phyloP scores from a whole-genome alignment of 2,113 vertebrate species.

The Capra hircus region DNA sequence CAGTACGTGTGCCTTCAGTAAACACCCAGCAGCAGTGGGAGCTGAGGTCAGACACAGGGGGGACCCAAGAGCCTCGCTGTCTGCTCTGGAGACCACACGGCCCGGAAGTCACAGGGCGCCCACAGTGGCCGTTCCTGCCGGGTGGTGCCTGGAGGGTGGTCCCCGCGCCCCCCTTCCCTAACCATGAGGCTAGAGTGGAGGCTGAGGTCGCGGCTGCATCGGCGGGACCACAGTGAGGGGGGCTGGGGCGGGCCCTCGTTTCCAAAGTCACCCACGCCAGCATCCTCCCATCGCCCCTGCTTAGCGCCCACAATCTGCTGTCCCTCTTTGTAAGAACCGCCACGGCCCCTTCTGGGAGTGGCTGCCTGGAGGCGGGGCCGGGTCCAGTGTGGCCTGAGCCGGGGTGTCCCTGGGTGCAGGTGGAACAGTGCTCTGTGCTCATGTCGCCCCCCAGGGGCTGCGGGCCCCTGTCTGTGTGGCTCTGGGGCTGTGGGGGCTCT shows the following conservation, averaged over 20 bases:
- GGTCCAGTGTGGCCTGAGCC: not conserved
- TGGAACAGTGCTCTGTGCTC: not conserved
- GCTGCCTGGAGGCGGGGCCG: not conserved
- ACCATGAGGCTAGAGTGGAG: not conserved
- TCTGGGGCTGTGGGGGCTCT: not conserved
- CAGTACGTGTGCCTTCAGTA: not conserved
- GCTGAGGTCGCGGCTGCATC: fast-evolving
- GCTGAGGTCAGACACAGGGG: not conserved
- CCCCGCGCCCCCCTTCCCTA: not conserved
- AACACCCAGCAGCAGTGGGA: not conserved
- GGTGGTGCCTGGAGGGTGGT: not conserved
- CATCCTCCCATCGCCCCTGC: not conserved
- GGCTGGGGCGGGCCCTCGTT: not conserved
- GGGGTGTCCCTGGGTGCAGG: not conserved
- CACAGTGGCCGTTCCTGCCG: fast-evolving
- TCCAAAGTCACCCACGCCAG: fast-evolving
- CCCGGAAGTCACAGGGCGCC: fast-evolving
- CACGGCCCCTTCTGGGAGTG: not conserved
- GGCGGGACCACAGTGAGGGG: not conserved
- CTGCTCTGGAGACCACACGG: not conserved
- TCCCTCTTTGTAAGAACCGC: not conserved
- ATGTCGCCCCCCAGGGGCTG: fast-evolving
- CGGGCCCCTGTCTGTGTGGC: not conserved
- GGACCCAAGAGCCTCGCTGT: not conserved
- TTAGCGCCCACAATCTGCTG: not conserved